Evolutionary conservation across 2,797 vertebrate genomes (phyloP), one percentile per base, ranked within the genome.

Genomic region (Potorous gilbertii): DNA sequence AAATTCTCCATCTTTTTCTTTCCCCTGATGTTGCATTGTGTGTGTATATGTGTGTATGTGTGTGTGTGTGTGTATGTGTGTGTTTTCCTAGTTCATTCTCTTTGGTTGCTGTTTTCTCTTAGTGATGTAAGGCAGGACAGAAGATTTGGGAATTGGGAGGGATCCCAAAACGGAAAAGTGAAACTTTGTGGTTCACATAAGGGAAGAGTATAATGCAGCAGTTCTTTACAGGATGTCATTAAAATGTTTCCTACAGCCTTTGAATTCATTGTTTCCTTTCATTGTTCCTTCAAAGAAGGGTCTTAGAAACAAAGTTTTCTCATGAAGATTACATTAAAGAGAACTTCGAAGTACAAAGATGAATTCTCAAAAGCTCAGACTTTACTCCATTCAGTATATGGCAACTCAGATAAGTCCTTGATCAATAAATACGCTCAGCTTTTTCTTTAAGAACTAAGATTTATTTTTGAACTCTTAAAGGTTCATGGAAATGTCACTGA

Each of bases 381-480:
- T 50, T 94, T 54, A 27, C 96, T 96, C 96, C 95, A 95, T 94
- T 96, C 94, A 54, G 62, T 92, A 94, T 95, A 56, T 21, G 90
- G 96, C 55, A 91, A 92, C 90, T 90, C 74, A 93, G 56, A 98
- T 92, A 96, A 56, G 97, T 97, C 96, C 81, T 94, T 93, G 96
- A 28, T 96, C 95, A 96, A 97, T 96, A 95, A 97, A 98, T 93
- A 96, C 56, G 97, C 98, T 97, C n/a, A n/a, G n/a, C n/a, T n/a
- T n/a, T n/a, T n/a, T n/a, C n/a, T n/a, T n/a, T 96, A 96, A 96
- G 94, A 95, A 95, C 98, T 97, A 55, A 96, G 97, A 96, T 97
- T 97, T 97, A 95, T 24, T 97, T 98, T 97, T 98, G 97, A 98
- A 98, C 98, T 98, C 96, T 96, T 57, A 96, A 92, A 97, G 97